Percentiles rank a stretch among this genome's conserved stretches.
Conservation (phyloP, 2,888 invertebrate genomes). For the Synanthedon vespiformis region DNA sequence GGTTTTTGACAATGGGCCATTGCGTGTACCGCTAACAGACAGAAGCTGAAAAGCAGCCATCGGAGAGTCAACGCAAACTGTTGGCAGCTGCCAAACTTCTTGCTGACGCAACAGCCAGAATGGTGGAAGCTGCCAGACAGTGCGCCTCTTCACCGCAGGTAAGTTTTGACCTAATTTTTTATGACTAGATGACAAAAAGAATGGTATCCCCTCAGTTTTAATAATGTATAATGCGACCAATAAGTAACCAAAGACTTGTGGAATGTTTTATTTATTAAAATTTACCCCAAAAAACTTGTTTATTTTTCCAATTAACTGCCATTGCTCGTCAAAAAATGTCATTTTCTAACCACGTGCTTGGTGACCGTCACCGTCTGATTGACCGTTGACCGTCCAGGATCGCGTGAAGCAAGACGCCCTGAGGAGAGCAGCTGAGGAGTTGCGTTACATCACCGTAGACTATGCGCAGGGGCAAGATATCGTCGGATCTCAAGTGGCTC, state of each 20-base stretch:
- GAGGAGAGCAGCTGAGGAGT: constrained; percentile 89
- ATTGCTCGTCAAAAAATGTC: too few species aligned
- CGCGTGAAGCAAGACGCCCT: constrained; percentile 85
- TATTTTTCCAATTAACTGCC: too few species aligned
- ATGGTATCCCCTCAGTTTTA: too few species aligned
- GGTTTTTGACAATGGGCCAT: too few species aligned
- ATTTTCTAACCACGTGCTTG: too few species aligned
- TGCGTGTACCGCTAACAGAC: constrained; percentile 39
- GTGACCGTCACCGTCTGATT: too few species aligned
- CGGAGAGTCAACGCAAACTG: constrained; percentile 89
- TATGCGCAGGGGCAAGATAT: constrained; percentile 80
- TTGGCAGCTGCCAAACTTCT: constrained; percentile 94
- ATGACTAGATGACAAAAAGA: too few species aligned
- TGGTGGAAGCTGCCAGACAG: constrained; percentile 96
- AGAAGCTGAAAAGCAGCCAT: constrained; percentile 90
- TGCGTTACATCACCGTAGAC: constrained; percentile 90
- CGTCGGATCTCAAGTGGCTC: constrained; percentile 74
- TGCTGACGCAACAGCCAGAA: constrained; percentile 95
- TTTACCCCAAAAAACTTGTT: too few species aligned
- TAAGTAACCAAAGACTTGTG: too few species aligned
- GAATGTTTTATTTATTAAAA: too few species aligned
- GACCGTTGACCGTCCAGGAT: constrained; percentile 66
- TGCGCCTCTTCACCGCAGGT: constrained; percentile 85
- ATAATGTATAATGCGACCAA: too few species aligned
- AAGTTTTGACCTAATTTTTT: neutral